Conservation (phyloP, 2,797 vertebrate species). For the Hafferia zeledoni region DNA sequence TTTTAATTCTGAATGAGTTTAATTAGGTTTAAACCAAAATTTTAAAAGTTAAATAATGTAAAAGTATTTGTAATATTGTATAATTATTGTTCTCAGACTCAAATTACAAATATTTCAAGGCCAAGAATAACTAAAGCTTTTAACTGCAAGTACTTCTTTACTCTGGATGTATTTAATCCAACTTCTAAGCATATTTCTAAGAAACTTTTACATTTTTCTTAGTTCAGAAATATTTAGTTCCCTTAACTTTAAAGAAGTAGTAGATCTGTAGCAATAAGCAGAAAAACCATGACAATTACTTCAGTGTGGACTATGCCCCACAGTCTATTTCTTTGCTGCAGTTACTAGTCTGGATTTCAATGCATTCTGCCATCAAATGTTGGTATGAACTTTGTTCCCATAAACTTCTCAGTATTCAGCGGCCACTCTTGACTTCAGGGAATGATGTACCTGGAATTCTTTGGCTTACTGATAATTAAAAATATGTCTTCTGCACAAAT, state of each 20-base stretch:
- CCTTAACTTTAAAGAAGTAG: not conserved
- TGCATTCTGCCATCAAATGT: not conserved
- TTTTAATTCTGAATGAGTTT: constrained; percentile 36
- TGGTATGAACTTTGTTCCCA: not conserved
- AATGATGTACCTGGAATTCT: not conserved
- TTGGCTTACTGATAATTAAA: not conserved
- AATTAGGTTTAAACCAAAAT: constrained; percentile 36
- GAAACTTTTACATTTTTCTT: not conserved
- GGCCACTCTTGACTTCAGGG: not conserved
- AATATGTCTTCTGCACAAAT: not conserved
- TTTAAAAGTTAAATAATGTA: not conserved
- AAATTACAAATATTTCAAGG: not conserved
- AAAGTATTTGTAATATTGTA: not conserved
- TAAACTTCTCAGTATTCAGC: not conserved
- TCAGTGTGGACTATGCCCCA: not conserved
- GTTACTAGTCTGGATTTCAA: not conserved
- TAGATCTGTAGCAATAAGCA: not conserved
- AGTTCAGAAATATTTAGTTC: not conserved
- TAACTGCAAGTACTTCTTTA: not conserved
- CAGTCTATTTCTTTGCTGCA: not conserved
- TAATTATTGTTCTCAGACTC: not conserved
- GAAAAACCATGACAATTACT: not conserved
- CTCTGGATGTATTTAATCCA: not conserved
- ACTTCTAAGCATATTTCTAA: not conserved
- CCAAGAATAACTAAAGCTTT: not conserved